phyloP scores from a whole-genome alignment of 2,888 invertebrate genomes.

The Orthosia gothica region DNA sequence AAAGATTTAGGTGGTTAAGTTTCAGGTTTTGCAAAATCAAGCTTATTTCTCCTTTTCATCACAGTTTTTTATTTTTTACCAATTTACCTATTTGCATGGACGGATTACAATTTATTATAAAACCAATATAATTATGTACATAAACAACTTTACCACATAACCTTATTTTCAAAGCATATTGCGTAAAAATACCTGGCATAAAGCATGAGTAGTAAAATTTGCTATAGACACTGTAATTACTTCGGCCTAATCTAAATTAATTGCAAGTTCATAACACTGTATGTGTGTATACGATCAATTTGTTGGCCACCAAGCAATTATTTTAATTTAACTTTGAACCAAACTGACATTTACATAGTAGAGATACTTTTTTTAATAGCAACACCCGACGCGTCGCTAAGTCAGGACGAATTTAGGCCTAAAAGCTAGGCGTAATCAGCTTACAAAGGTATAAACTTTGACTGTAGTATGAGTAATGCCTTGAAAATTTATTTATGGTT shows the following conservation, averaged over 20 bases:
- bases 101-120: background rate
- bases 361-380: conserved; percentile 32
- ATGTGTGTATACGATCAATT: conserved; percentile 65
- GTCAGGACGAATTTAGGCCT: conserved; percentile 71
- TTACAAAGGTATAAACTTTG: conserved; percentile 35
- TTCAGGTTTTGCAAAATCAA: too few relatives aligned
- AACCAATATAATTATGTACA: background rate
- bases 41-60: too few relatives aligned
- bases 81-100: too few relatives aligned
- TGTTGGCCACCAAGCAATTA: conserved; percentile 65
- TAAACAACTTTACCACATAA: background rate
- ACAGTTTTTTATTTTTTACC: too few relatives aligned
- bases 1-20: too few relatives aligned
- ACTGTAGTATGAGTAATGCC: conserved; percentile 47
- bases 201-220: conserved; percentile 39
- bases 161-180: background rate
- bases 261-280: conserved; percentile 53
- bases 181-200: conserved; percentile 1
- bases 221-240: conserved; percentile 57
- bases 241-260: conserved; percentile 63
- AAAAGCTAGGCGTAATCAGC: conserved; percentile 69
- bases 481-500: conserved; percentile 35
- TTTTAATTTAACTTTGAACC: conserved; percentile 64
- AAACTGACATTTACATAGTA: conserved; percentile 6
- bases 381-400: conserved; percentile 64